Percentiles rank a stretch among this genome's conserved stretches.
These are phyloP conservation scores for Agrochola macilenta DNA, from an alignment of 2,888 invertebrate species.

Conservation along the genomic window DNA sequence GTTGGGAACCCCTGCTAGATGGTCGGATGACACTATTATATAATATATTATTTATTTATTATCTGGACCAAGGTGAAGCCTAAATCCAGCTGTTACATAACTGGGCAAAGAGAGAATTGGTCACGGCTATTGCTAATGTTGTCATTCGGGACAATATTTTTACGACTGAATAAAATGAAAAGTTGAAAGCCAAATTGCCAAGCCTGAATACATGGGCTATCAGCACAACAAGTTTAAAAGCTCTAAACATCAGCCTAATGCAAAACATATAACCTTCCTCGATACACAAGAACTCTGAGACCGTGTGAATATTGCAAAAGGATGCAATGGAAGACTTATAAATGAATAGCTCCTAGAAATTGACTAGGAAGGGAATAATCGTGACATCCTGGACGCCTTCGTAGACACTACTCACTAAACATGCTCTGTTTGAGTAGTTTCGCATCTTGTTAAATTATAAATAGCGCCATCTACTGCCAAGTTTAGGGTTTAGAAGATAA, in stretches of 20 bases:
- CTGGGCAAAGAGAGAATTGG: neutral
- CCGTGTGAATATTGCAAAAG: neutral
- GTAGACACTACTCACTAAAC: neutral
- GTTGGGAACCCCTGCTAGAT: neutral
- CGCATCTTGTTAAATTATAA: neutral
- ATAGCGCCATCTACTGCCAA: neutral
- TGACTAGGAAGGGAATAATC: neutral
- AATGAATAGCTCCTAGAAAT: conserved; percentile 14
- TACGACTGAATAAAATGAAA: neutral
- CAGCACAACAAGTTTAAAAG: neutral
- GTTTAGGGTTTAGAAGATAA: neutral
- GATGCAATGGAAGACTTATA: neutral
- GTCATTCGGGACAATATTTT: neutral
- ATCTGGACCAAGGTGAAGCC: neutral
- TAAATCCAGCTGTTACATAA: neutral
- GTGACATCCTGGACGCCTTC: conserved; percentile 17
- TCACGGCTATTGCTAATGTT: neutral
- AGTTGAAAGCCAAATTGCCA: neutral
- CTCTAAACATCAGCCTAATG: neutral
- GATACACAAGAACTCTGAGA: neutral
- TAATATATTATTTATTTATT: too few species aligned
- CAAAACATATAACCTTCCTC: too few species aligned
- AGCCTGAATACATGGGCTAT: neutral
- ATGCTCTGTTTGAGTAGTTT: neutral
- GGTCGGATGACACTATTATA: neutral